Evolutionary conservation across 2,888 invertebrate genomes (phyloP).

Genomic region (Eristalis pertinax): DNA sequence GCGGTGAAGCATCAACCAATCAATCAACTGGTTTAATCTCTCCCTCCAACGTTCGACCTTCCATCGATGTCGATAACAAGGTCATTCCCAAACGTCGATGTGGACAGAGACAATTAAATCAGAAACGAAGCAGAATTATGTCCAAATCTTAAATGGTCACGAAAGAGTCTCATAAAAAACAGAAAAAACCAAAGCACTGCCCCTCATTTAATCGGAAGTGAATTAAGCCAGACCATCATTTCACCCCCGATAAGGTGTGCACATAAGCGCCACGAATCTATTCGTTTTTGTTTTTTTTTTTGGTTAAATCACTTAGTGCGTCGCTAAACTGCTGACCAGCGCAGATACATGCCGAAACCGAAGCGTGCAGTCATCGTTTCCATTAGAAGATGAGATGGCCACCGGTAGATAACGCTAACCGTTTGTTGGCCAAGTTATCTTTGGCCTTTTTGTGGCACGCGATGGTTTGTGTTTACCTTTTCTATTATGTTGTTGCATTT

Average conservation of each 20-base stretch:
- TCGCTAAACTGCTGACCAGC: background rate
- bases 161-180: conserved; percentile 25
- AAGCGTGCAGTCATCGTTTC: conserved; percentile 21
- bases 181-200: background rate
- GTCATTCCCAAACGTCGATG: background rate
- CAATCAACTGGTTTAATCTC: conserved; percentile 8
- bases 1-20: background rate
- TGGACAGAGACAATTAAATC: background rate
- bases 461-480: conserved; percentile 23
- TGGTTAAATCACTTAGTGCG: conserved; percentile 48
- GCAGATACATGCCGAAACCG: background rate
- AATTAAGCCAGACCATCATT: background rate
- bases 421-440: conserved; percentile 43
- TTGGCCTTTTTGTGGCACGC: conserved; percentile 25
- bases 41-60: conserved; percentile 13
- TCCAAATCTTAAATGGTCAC: conserved; percentile 43
- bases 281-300: too few relatives aligned
- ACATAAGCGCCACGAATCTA: conserved; percentile 18
- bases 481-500: background rate
- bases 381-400: conserved; percentile 19
- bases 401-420: conserved; percentile 16
- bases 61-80: background rate
- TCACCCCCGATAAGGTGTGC: conserved; percentile 17
- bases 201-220: conserved; percentile 16
- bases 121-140: background rate